Evolutionary conservation across 1,140 invertebrate genomes (phyloP).

Genomic region (Arctopsyche grandis): DNA sequence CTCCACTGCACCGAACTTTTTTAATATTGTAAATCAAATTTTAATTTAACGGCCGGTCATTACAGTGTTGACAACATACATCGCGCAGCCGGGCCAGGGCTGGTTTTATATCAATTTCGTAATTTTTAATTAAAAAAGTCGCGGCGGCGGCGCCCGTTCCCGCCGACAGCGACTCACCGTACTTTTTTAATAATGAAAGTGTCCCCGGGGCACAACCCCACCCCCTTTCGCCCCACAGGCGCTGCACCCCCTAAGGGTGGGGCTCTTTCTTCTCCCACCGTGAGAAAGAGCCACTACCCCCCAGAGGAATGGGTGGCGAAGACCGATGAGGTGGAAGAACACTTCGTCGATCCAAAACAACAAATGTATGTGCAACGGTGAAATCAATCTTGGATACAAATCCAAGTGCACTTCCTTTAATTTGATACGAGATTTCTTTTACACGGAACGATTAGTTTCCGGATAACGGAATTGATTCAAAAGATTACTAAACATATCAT

Average conservation of each 20-base stretch:
- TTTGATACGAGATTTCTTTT: no score
- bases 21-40: conserved; percentile 56
- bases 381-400: no score
- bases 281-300: conserved; percentile 28
- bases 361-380: not conserved
- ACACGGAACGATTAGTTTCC: no score
- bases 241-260: not conserved
- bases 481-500: no score
- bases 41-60: conserved; percentile 55
- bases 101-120: conserved; percentile 66
- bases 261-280: not conserved
- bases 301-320: conserved; percentile 26
- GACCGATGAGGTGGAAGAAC: not conserved
- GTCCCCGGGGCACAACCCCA: conserved; percentile 57
- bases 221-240: not conserved
- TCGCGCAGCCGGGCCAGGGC: conserved; percentile 28
- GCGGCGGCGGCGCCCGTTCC: conserved; percentile 59
- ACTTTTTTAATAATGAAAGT: conserved; percentile 69
- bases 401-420: no score
- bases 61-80: conserved; percentile 54
- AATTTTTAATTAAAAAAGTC: conserved; percentile 69
- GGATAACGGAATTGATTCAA: no score
- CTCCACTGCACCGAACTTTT: conserved; percentile 49
- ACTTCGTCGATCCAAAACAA: not conserved
- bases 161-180: conserved; percentile 60